Evolutionary conservation across 2,113 vertebrate genomes (phyloP).

Genomic region (Petrocephalus microphthalmus): DNA sequence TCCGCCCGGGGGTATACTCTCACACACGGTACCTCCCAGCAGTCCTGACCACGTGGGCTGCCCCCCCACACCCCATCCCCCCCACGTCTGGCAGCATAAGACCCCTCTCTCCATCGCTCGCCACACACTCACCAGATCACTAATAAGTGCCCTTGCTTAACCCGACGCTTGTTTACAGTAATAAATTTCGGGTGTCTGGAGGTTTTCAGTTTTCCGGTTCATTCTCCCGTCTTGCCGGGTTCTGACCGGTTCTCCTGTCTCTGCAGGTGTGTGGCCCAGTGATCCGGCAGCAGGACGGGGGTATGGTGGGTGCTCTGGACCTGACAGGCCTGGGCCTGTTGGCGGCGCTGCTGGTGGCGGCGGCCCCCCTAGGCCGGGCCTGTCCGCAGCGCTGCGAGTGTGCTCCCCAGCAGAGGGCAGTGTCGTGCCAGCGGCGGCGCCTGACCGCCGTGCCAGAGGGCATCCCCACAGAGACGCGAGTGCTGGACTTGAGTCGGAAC

Average conservation of each 20-base stretch:
- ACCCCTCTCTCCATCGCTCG: neutral
- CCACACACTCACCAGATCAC: neutral
- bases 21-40: neutral
- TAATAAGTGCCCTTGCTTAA: neutral
- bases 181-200: neutral
- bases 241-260: neutral
- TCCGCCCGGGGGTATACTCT: neutral
- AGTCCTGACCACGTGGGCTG: neutral
- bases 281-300: constrained; percentile 59
- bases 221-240: neutral
- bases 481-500: constrained; percentile 91
- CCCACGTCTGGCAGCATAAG: neutral
- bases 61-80: too few species aligned
- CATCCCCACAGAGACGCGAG: constrained; percentile 82
- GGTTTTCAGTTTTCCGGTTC: neutral
- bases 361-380: constrained; percentile 37
- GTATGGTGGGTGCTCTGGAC: constrained; percentile 54
- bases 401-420: constrained; percentile 66
- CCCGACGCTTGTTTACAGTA: neutral
- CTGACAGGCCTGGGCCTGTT: constrained; percentile 48
- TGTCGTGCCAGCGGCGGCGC: constrained; percentile 80
- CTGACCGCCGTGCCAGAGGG: constrained; percentile 85
- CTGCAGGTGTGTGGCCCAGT: constrained; percentile 66
- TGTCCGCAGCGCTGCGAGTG: constrained; percentile 93
- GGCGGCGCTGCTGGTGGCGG: constrained; percentile 55